Conservation (phyloP, 2,888 invertebrate species). For the Flabesymbios commensalis region DNA sequence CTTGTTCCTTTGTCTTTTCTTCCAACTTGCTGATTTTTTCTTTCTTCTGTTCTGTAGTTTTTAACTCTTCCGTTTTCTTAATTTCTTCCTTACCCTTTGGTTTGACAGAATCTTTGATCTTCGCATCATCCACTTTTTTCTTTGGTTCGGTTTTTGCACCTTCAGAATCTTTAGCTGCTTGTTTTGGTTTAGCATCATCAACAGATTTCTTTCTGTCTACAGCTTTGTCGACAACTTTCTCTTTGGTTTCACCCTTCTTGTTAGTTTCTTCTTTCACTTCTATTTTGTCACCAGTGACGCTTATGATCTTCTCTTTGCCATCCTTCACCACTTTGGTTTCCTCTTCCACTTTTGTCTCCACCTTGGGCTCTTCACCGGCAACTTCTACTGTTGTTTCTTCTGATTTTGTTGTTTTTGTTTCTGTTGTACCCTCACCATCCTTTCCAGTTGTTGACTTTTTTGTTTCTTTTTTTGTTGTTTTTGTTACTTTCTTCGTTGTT, state of each 20-base stretch:
- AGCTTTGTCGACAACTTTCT: too few relatives aligned
- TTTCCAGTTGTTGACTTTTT: too few relatives aligned
- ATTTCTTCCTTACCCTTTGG: neutral
- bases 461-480: too few relatives aligned
- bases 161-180: too few relatives aligned
- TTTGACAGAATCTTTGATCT: neutral
- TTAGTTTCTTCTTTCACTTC: neutral
- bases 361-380: neutral
- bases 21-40: neutral
- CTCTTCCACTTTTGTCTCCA: neutral
- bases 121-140: neutral
- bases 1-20: neutral
- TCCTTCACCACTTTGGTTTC: neutral
- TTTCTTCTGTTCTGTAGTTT: neutral
- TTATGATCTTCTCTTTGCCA: neutral
- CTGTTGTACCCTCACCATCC: too few relatives aligned
- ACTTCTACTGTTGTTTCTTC: too few relatives aligned
- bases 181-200: too few relatives aligned
- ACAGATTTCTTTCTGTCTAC: too few relatives aligned
- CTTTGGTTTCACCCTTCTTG: too few relatives aligned
- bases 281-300: neutral
- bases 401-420: too few relatives aligned
- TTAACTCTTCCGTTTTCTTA: neutral
- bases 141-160: neutral
- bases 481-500: too few relatives aligned